phyloP scores from a whole-genome alignment of 2,113 vertebrate genomes.

The Lepus europaeus region DNA sequence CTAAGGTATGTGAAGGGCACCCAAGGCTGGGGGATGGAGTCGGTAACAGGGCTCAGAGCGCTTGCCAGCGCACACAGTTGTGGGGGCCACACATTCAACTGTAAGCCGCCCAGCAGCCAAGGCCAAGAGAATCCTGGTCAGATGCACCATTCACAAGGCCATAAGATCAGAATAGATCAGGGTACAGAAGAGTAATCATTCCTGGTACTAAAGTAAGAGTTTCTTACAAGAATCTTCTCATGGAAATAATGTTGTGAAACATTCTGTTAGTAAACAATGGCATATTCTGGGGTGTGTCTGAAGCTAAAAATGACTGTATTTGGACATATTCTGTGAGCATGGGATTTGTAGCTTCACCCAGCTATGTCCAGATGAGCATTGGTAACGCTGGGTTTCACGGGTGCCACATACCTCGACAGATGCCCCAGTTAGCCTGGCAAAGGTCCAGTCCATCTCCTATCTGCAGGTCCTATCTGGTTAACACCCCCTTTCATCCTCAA shows the following conservation, averaged over 20 bases:
- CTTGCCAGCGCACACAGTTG: not conserved
- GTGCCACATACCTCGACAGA: not conserved
- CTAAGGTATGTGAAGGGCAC: not conserved
- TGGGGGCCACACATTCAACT: not conserved
- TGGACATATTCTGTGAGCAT: not conserved
- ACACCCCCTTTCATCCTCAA: not conserved
- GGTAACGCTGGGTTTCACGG: not conserved
- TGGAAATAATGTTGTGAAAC: not conserved
- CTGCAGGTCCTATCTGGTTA: not conserved
- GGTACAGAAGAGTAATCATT: conserved; percentile 2
- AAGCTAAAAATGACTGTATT: not conserved
- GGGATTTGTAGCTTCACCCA: not conserved
- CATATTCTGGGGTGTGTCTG: not conserved
- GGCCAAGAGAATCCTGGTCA: not conserved
- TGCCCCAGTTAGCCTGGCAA: conserved; percentile 52
- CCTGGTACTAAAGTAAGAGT: not conserved
- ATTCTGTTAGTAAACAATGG: not conserved
- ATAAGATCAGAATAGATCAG: not conserved
- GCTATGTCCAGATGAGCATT: not conserved
- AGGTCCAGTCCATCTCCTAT: conserved; percentile 27
- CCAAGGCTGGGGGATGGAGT: not conserved
- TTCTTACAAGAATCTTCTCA: conserved; percentile 6
- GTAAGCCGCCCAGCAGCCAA: conserved; percentile 7
- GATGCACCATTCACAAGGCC: not conserved
- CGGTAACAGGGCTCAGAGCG: not conserved